Base-by-base conservation (phyloP, 2,888 invertebrate genomes). In the Sinodicranocentrus sp. region DNA sequence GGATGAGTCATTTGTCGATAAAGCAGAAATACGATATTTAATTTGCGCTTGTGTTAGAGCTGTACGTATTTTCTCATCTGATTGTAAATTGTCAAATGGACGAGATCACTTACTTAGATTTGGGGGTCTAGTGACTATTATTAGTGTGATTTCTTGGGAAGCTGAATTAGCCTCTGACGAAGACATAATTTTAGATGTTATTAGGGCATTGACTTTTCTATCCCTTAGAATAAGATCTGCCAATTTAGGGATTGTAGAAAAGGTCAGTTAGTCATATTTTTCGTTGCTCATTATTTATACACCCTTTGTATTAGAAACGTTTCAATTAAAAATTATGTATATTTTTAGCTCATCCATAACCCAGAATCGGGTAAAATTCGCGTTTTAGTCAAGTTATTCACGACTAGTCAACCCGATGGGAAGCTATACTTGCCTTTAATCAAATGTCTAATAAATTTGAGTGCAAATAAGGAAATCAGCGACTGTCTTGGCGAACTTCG, bases 381-480 rank as follows among this genome's bases (percentile, higher is more conserved):
- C 1, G 43, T 39, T 25, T 72, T 86, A 17, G 77, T 86, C 0
- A 77, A 54, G 21, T 26, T 84, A 57, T 82, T 86, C 8, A 75
- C 72, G 21, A 57, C 39, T n/a, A 57, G 63, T 21, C 48, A 71
- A 25, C 17, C 65, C 0, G 82, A 75, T 15, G 61, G 59, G 25
- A 86, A 86, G 21, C 23, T 84, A 1, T 77, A 63, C 39, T 48
- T 33, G 1, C 82, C 84, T 44, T 65, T 78, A 13, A 78, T 84
- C 5, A 82, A 82, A 48, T 84, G 86, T 75, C 25, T 84, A 63
- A 82, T 70, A 33, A 82, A 84, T 71, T 63, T 86, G 10, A 63
- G 82, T 26, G 21, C 65, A 25, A 82, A 86, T 33, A 78, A 72
- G 23, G 33, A 73, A 15, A 63, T 82, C 44, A 82, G 82, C 15